Conservation (phyloP, 2,888 invertebrate species). For the Cheilosia vernalis region DNA sequence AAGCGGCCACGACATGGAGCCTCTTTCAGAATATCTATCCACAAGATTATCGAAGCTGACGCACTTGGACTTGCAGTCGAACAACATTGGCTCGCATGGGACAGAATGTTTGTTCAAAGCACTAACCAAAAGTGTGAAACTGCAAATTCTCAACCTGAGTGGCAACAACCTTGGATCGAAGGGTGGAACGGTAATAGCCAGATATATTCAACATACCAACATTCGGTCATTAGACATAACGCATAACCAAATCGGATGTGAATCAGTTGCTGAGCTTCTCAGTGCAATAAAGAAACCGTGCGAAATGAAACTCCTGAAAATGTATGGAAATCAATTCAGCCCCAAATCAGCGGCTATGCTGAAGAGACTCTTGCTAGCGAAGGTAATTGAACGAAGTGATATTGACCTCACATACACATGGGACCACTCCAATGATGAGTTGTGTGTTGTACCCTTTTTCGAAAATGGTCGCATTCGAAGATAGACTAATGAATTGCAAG, state of each 20-base stretch:
- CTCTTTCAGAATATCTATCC: constrained; percentile 79
- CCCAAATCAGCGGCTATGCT: constrained; percentile 77
- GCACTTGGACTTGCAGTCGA: constrained; percentile 78
- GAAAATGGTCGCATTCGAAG: constrained; percentile 15
- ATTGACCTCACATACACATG: constrained; percentile 55
- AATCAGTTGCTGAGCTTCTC: constrained; percentile 78
- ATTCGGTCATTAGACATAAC: constrained; percentile 78
- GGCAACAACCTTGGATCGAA: constrained; percentile 79
- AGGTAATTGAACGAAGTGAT: constrained; percentile 73
- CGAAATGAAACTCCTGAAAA: constrained; percentile 76
- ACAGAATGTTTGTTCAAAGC: constrained; percentile 78
- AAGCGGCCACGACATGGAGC: constrained; percentile 79
- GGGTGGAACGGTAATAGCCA: constrained; percentile 81
- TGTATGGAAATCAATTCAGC: constrained; percentile 80
- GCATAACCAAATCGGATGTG: constrained; percentile 78
- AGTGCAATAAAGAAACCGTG: constrained; percentile 79
- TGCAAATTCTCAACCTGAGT: constrained; percentile 79
- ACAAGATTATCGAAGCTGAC: constrained; percentile 68
- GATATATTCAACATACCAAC: constrained; percentile 72
- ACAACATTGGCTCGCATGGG: constrained; percentile 80
- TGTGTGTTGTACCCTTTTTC: constrained; percentile 33
- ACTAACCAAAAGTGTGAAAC: constrained; percentile 71
- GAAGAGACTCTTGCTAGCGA: constrained; percentile 78
- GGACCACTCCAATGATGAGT: constrained; percentile 39
- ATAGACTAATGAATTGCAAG: neutral